Base-by-base conservation (phyloP, 1,140 invertebrate genomes). In the Lethrus apterus region DNA sequence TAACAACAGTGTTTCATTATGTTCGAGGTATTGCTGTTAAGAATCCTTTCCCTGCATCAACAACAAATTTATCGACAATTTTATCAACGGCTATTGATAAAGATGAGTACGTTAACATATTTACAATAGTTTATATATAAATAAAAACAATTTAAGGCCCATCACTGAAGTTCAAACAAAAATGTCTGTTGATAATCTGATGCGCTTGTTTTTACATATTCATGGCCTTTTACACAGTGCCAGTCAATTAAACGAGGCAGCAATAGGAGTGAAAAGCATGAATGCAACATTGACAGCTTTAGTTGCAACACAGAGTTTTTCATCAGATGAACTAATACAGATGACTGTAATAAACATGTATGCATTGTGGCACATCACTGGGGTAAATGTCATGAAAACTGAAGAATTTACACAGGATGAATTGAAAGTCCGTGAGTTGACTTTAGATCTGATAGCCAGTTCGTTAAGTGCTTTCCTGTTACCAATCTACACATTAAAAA, bases 1-100 rank as follows among this genome's bases (percentile, higher is more conserved):
- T 92, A 44, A 80, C 81, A 23, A 85, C 86, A 2, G 82, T 89
- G 19, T 90, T 88, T 69, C 84, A 86, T 68, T 89, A 92, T 65
- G 80, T 86, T 18, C 74, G 86, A 35, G 85, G 84, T 44, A 75
- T 90, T 41, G 78, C 84, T 18, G 84, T 90, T 3, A 79, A 82
- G 56, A 82, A 85, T 65, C 86, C 86, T 9, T 91, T 91, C 68
- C 84, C 84, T 9, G 85, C 83, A 19, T 85, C 86, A 19, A 74
- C 79, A 3, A 80, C 83, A n/a, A 92, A 91, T 68, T 66, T 91
- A 11, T 72, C 80, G 17, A 73, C 76, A 52, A 81, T 79, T 10
- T 66, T 84, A 59, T 80, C 69, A 31, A 78, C 72, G 51, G 71
- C 69, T 32, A 68, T 71, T 64, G 71, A 71, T 45, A 65, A 67